Conservation (phyloP, 2,797 vertebrate species). For the Myotis vivesi region DNA sequence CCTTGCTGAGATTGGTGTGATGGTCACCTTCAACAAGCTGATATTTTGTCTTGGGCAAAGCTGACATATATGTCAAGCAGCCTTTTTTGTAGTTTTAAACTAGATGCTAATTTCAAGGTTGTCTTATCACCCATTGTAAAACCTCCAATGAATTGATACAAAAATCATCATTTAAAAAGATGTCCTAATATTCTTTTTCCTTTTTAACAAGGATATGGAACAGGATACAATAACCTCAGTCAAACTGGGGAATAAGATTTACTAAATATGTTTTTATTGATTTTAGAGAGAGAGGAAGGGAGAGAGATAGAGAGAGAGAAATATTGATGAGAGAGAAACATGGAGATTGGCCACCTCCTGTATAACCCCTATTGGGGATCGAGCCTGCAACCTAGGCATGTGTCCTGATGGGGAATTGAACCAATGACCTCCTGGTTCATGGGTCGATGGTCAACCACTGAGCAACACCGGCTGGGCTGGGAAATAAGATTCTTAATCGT, state of each 20-base stretch:
- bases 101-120: background rate
- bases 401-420: background rate
- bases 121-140: background rate
- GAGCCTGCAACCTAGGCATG: background rate
- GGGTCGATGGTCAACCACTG: background rate
- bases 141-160: background rate
- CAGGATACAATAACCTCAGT: background rate
- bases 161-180: background rate
- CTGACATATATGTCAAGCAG: background rate
- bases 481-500: background rate
- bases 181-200: background rate
- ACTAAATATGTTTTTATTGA: background rate
- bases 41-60: background rate
- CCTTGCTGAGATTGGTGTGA: background rate
- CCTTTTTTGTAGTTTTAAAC: background rate
- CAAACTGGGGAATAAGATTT: background rate
- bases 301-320: background rate
- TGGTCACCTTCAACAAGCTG: background rate
- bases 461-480: background rate
- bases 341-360: background rate
- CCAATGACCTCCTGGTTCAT: background rate
- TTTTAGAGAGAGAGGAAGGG: background rate
- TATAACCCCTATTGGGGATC: background rate
- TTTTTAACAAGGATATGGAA: background rate
- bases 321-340: background rate